A percentile compares a stretch with the other conserved stretches of the same genome.
phyloP scores from a whole-genome alignment of 2,888 invertebrate genomes.

The Cerceris ruficornis region DNA sequence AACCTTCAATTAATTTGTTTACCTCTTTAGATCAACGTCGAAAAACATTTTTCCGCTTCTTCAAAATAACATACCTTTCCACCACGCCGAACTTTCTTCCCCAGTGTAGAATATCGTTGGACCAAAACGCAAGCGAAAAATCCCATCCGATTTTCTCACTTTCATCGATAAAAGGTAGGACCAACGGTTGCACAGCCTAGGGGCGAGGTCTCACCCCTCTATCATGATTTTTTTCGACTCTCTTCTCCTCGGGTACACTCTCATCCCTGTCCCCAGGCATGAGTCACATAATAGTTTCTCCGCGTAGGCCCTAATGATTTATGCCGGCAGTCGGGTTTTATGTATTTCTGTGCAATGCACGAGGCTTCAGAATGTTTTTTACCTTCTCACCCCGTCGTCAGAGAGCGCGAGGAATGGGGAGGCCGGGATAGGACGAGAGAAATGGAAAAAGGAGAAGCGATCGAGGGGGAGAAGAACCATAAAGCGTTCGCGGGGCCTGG shows the following conservation, averaged over 20 bases:
- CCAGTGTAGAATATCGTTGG: too few relatives aligned
- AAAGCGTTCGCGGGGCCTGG: constrained; percentile 59
- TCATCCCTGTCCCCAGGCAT: constrained; percentile 67
- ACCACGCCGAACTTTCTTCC: too few relatives aligned
- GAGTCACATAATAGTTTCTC: constrained; percentile 79
- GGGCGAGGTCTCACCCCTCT: constrained; percentile 48
- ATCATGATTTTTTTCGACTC: constrained; percentile 56
- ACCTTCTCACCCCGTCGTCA: constrained; percentile 74
- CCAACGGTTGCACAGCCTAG: constrained; percentile 36
- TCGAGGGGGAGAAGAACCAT: constrained; percentile 54
- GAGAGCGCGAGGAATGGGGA: constrained; percentile 38
- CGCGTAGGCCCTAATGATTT: constrained; percentile 77
- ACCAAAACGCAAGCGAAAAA: background rate
- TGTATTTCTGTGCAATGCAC: constrained; percentile 77
- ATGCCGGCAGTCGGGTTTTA: constrained; percentile 74
- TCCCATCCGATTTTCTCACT: constrained; percentile 5
- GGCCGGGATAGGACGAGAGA: constrained; percentile 37
- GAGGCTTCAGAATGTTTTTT: constrained; percentile 65
- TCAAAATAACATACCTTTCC: too few relatives aligned
- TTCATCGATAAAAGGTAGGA: constrained; percentile 10
- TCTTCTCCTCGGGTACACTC: constrained; percentile 33
- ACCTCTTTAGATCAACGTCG: too few relatives aligned
- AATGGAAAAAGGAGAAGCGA: constrained; percentile 20
- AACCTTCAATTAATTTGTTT: too few relatives aligned
- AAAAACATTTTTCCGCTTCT: too few relatives aligned